These are phyloP conservation scores for Onychomys torridus DNA, from an alignment of 2,797 vertebrate genomes.

Conservation along the genomic window DNA sequence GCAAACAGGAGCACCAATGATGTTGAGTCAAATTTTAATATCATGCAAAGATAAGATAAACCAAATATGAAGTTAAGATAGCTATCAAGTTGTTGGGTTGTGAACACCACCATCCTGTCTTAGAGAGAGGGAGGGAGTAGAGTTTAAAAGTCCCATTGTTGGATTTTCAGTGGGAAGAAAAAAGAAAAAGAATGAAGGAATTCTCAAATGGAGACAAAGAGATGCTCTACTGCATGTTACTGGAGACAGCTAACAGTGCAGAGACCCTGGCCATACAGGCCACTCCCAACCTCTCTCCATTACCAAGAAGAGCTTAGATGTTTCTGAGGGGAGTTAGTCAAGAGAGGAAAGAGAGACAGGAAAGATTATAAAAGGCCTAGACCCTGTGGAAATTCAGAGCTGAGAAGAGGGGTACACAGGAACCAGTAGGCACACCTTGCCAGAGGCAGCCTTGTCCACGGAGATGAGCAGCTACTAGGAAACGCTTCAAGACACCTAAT, in stretches of 20 bases:
- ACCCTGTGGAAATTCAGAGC: background rate
- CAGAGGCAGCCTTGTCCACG: background rate
- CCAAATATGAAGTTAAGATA: slow-evolving; percentile 72
- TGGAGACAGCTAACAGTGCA: background rate
- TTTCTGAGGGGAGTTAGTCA: background rate
- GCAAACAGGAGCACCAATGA: slow-evolving; percentile 66
- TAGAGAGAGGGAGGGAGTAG: background rate
- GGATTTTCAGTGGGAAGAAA: background rate
- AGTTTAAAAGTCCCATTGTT: background rate
- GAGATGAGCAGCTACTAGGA: accelerated
- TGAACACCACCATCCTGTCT: slow-evolving; percentile 58
- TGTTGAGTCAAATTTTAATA: slow-evolving; percentile 61
- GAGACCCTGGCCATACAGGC: background rate
- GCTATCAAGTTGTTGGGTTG: slow-evolving; percentile 70
- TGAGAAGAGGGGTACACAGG: background rate
- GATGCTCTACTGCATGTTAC: background rate
- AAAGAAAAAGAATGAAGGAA: background rate
- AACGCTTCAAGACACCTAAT: background rate
- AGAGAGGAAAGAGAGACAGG: background rate
- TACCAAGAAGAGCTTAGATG: background rate
- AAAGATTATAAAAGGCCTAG: background rate
- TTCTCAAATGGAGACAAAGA: background rate
- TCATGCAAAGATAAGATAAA: slow-evolving; percentile 74
- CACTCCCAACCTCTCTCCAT: background rate
- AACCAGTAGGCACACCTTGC: background rate